phyloP scores from a whole-genome alignment of 2,113 vertebrate genomes.

The Pao palembangensis region DNA sequence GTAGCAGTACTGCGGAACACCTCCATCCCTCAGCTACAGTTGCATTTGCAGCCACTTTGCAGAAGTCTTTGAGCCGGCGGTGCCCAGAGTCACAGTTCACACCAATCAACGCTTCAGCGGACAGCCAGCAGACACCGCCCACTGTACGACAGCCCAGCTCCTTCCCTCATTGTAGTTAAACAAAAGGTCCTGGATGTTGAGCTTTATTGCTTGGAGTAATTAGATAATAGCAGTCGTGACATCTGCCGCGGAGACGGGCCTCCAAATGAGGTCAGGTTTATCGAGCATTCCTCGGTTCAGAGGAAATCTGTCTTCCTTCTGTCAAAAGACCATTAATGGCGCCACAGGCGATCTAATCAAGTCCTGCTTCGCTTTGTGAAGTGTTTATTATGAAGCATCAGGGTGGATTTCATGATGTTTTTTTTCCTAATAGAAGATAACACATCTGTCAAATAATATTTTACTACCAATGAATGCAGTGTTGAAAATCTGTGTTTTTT shows the following conservation, averaged over 20 bases:
- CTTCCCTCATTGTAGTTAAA: conserved; percentile 34
- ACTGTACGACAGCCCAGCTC: conserved; percentile 23
- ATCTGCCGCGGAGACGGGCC: conserved; percentile 52
- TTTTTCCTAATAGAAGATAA: conserved; percentile 5
- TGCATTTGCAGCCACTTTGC: conserved; percentile 25
- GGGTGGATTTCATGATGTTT: neutral
- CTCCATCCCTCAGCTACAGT: conserved; percentile 28
- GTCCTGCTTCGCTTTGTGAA: neutral
- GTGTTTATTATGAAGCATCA: neutral
- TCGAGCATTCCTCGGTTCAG: conserved; percentile 39
- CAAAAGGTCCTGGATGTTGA: conserved; percentile 44
- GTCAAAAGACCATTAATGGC: no score
- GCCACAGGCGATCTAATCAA: no score
- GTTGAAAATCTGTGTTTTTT: neutral
- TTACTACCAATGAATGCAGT: no score
- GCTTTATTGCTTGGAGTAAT: conserved; percentile 65
- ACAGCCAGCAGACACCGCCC: conserved; percentile 33
- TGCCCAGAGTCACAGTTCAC: conserved; percentile 3
- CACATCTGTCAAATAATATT: neutral
- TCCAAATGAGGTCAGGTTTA: conserved; percentile 45
- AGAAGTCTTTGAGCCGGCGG: conserved; percentile 44
- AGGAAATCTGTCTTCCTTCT: conserved; percentile 16
- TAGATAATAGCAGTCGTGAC: conserved; percentile 44
- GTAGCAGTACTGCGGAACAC: conserved; percentile 52
- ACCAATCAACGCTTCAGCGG: no score